Base-by-base conservation (phyloP, 2,797 vertebrate genomes). In the Anolis apletophallus region DNA sequence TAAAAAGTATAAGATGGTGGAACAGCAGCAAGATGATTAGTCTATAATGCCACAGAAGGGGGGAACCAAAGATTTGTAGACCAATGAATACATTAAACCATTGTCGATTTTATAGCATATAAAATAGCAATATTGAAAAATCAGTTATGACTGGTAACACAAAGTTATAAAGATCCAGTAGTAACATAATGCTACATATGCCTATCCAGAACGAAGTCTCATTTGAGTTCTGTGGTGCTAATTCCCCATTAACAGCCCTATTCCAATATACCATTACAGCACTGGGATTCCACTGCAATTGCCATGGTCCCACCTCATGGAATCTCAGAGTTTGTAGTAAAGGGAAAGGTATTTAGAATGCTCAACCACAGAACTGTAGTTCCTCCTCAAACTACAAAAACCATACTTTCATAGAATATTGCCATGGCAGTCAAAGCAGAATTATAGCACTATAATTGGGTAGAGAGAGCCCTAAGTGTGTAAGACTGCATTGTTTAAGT, bases 1-100 rank as follows among this genome's bases (percentile, higher is more conserved):
- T 97, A 95, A 94, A 97, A 97, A 59, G 96, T 86, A 85, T 92
- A 94, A 74, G 94, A 93, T 34, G 95, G 95, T 86, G 93, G 91
- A 55, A 92, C 90, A 82, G 94, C 90, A 83, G 93, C 91, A 83
- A 91, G 69, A 80, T 90, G 80, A 87, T 92, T 95, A 94, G 93
- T 88, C 98, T 98, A 93, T 90, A 97, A 95, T 83, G 16, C 77
- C 87, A 94, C 61, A 40, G 19, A 61, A 87, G 1, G 13, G 40
- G 57, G 19, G 92, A 59, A 89, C 3, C 29, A 87, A 71, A 29
- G 17, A 26, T 85, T 79, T 54, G 21, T 13, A 21, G 32, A 55
- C 19, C n/a, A 80, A 9, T 55, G 34, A 71, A 46, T 3, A 9
- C 32, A 55, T 0, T 8, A 3, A 16, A 91, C 88, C 40, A 4